A percentile compares a stretch with the other conserved stretches of the same genome.
Conservation (phyloP, 2,113 vertebrate genomes). For the Thalassarche chlororhynchos region DNA sequence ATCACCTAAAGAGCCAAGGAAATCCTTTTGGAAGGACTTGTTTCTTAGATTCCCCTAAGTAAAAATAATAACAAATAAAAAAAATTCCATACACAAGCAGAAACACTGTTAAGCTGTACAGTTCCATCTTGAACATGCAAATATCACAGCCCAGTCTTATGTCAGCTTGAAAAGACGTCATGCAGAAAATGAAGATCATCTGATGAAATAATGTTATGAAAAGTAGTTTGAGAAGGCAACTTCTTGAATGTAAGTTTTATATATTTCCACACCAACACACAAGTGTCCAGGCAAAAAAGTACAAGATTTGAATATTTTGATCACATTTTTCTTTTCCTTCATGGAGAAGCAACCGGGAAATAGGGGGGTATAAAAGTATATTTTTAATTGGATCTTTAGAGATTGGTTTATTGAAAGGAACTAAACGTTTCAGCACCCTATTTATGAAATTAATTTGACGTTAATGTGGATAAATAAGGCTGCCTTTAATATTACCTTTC, state of each 20-base stretch:
- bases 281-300: constrained; percentile 23
- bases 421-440: constrained; percentile 37
- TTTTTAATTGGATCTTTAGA: constrained; percentile 22
- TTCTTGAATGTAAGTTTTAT: constrained; percentile 27
- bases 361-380: background rate
- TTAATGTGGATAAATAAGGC: constrained; percentile 60
- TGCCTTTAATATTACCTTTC: constrained; percentile 63
- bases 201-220: constrained; percentile 68
- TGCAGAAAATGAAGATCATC: constrained; percentile 71
- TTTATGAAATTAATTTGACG: constrained; percentile 65
- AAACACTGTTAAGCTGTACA: constrained; percentile 41
- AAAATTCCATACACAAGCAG: constrained; percentile 26
- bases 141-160: constrained; percentile 49
- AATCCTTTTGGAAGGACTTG: constrained; percentile 7
- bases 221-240: constrained; percentile 51
- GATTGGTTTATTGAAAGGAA: background rate
- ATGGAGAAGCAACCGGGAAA: background rate
- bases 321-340: constrained; percentile 23
- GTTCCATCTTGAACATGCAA: constrained; percentile 55
- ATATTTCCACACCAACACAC: constrained; percentile 59
- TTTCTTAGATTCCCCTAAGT: constrained; percentile 42
- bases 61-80: constrained; percentile 3
- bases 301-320: constrained; percentile 61
- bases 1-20: background rate
- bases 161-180: constrained; percentile 61